Evolutionary conservation across 2,797 vertebrate species (phyloP).

Genomic region (Pitangus sulphuratus): DNA sequence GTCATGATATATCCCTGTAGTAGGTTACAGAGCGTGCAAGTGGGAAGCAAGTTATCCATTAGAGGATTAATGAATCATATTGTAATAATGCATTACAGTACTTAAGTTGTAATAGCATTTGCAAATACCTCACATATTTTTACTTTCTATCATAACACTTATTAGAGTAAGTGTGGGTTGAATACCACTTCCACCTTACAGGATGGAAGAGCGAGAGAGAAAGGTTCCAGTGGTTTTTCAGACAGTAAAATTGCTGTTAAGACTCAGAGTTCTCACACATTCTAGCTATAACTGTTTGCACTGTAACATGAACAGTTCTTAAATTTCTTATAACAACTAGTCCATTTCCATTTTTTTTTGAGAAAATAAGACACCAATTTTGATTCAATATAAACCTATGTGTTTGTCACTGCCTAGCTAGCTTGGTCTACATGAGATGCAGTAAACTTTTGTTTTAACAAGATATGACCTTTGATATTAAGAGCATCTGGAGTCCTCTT

Average conservation of each 20-base stretch:
- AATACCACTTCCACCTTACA: background rate
- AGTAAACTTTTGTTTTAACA: background rate
- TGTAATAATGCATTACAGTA: background rate
- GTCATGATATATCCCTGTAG: background rate
- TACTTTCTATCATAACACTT: background rate
- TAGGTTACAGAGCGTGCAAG: background rate
- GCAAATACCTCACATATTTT: background rate
- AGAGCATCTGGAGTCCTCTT: background rate
- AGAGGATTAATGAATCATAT: conserved; percentile 12
- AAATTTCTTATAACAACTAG: background rate
- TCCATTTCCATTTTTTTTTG: background rate
- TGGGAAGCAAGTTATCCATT: background rate
- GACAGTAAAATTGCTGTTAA: background rate
- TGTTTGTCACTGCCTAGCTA: background rate
- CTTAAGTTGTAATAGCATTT: conserved; percentile 8
- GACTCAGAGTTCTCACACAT: background rate
- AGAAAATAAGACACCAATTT: background rate
- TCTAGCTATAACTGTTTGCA: background rate
- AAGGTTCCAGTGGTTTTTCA: background rate
- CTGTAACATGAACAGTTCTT: background rate
- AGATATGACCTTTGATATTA: background rate
- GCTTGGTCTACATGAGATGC: background rate
- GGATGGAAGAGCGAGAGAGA: background rate
- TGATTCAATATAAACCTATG: background rate
- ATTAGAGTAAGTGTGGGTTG: background rate